Evolutionary conservation across 2,888 invertebrate species (phyloP), one percentile per base, ranked within the genome.

Genomic region (Chaetogeoica ovagalla): DNA sequence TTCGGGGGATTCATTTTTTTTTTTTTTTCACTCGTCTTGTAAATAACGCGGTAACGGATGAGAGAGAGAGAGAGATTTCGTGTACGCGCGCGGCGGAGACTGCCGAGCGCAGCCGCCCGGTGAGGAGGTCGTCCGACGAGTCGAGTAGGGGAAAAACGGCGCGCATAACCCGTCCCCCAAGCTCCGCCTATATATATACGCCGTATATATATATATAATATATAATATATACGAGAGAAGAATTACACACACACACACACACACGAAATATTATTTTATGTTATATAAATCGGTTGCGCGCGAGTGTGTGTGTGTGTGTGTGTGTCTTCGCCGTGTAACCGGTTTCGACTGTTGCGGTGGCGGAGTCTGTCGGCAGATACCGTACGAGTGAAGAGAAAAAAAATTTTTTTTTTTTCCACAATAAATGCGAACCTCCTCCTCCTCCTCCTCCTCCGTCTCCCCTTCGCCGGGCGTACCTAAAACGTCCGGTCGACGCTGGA

Each of bases 121-220:
- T 55, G 79, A 79, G 79, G 79, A 79, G 79, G 79, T 71, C 55
- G 79, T 71, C 79, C 79, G 63, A 13, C 21, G 79, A 19, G 13
- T 60, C 62, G 62, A 57, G 79, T 79, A 79, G 79, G 79, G 79
- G 79, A 79, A 79, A 70, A 79, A 71, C 71, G 39, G 63, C 71
- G 23, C 79, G 79, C 79, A 23, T 79, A 79, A 79, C 70, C 79
- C 79, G 79, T 79, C 79, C 79, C 79, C 79, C 70, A 57, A 71
- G 79, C 79, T 71, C 79, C 79, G 79, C 79, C 79, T 79, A 71
- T 70, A 63, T 17, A 13, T 15, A 17, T 7, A 15, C 11, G 23
- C 1, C 2, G 6, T 43, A 65, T 39, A 21, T 57, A 48, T 13
- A 13, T 48, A 13, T 48, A 48, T 48, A 48, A 48, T 13, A 13